Conservation (phyloP, 2,888 invertebrate genomes). For the Mamestra brassicae region DNA sequence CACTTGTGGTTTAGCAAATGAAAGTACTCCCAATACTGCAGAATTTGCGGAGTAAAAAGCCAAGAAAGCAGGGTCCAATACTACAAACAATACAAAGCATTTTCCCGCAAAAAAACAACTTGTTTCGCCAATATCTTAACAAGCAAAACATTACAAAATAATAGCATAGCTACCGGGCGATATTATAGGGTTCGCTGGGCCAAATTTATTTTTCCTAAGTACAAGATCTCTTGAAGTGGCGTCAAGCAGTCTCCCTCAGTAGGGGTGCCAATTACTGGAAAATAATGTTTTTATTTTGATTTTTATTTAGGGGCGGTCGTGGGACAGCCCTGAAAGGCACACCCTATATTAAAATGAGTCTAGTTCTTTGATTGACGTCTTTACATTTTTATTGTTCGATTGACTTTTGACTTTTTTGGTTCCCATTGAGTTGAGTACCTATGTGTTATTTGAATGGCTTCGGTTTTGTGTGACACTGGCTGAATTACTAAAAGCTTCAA, state of each 20-base stretch:
- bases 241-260: conserved; percentile 85
- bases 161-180: conserved; percentile 81
- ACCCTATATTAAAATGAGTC: conserved; percentile 87
- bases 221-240: conserved; percentile 88
- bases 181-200: conserved; percentile 73
- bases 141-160: conserved; percentile 83
- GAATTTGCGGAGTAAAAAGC: too few relatives aligned
- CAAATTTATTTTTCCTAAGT: conserved; percentile 83
- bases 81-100: conserved; percentile 44
- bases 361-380: conserved; percentile 88
- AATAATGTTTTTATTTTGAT: conserved; percentile 89
- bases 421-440: conserved; percentile 59
- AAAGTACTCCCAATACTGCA: too few relatives aligned
- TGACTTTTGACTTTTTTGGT: conserved; percentile 81
- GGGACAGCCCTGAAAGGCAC: conserved; percentile 89
- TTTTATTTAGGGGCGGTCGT: conserved; percentile 90
- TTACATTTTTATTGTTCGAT: conserved; percentile 84
- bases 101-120: conserved; percentile 65
- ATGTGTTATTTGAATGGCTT: conserved; percentile 31
- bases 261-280: conserved; percentile 90
- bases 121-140: conserved; percentile 75
- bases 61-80: conserved; percentile 14
- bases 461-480: background rate
- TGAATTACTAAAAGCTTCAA: background rate
- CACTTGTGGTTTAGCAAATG: too few relatives aligned